Base-by-base conservation (phyloP, 2,113 vertebrate species). In the Vombatus ursinus region DNA sequence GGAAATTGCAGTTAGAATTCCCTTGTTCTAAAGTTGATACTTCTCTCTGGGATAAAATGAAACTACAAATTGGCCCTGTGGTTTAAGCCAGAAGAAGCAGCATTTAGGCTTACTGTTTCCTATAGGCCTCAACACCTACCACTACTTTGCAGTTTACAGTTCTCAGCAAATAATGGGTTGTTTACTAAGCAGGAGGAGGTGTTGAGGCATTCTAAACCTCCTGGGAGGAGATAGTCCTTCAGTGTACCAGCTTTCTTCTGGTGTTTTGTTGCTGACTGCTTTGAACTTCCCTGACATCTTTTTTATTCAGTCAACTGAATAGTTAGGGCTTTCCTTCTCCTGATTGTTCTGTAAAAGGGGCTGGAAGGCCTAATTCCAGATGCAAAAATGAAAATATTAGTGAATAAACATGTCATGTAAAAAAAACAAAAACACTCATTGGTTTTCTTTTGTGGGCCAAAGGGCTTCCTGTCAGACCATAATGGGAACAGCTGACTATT, bases 361-460 rank as follows among this genome's bases (percentile, higher is more conserved):
- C 90, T 50, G n/a, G 92, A 61, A 28, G 90, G 61, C 22, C 91
- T 90, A 68, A 84, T 47, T 91, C 90, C 47, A 1, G 19, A 44
- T 90, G 91, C 50, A 91, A 53, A 92, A 93, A 47, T 92, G 90
- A 90, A 93, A 84, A 90, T 52, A 57, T 44, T 94, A 90, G 26
- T 90, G 16, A 26, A 44, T 93, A 50, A 92, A 54, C 94, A 90
- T 93, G 90, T 95, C 77, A 77, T 47, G 48, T 51, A 54, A 47
- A 92, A 91, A 44, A 16, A 68, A 1, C 44, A 50, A 19, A 23
- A 23, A 53, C 4, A 53, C 22, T 7, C 37, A 50, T 50, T 77
- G 91, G 77, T 24, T 94, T 95, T 96, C 19, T 49, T 10, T 91
- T 28, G 31, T 95, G 77, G 14, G 48, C 48, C 92, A 47, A 92